These are phyloP conservation scores for Pteronura brasiliensis DNA, from an alignment of 2,113 vertebrate genomes.

Conservation along the genomic window DNA sequence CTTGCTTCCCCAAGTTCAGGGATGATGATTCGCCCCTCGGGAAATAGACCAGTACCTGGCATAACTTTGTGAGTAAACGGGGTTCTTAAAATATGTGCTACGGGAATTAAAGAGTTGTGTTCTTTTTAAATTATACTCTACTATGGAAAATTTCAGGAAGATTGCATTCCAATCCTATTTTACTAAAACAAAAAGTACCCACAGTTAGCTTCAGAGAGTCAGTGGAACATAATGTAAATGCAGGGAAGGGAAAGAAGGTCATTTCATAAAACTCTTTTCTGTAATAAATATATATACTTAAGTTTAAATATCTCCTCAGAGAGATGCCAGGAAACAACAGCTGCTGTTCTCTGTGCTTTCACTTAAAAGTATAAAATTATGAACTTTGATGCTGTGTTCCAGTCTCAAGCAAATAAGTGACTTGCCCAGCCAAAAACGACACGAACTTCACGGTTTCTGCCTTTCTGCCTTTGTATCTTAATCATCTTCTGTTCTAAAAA, in stretches of 20 bases:
- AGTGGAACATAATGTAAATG: background rate
- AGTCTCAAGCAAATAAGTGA: conserved; percentile 62
- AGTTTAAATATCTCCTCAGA: conserved; percentile 45
- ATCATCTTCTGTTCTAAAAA: conserved; percentile 69
- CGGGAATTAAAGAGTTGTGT: background rate
- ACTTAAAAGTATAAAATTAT: conserved; percentile 60
- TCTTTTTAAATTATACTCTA: background rate
- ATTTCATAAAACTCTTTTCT: conserved; percentile 29
- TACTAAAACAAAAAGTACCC: conserved; percentile 17
- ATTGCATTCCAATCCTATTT: background rate
- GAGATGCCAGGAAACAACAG: conserved; percentile 65
- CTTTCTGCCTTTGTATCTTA: conserved; percentile 65
- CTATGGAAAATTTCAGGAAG: background rate
- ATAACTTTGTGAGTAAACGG: background rate
- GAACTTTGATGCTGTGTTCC: conserved; percentile 57
- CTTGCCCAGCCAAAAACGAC: conserved; percentile 47
- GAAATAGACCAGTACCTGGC: background rate
- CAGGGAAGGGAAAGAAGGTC: conserved; percentile 44
- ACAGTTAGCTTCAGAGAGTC: background rate
- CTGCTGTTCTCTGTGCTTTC: conserved; percentile 46
- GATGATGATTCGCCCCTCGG: background rate
- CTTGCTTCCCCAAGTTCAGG: background rate
- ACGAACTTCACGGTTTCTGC: conserved; percentile 41
- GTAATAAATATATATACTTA: conserved; percentile 39
- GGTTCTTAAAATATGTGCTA: background rate